Evolutionary conservation across 1,140 invertebrate species (phyloP).

Genomic region (Drosophila carrolli): DNA sequence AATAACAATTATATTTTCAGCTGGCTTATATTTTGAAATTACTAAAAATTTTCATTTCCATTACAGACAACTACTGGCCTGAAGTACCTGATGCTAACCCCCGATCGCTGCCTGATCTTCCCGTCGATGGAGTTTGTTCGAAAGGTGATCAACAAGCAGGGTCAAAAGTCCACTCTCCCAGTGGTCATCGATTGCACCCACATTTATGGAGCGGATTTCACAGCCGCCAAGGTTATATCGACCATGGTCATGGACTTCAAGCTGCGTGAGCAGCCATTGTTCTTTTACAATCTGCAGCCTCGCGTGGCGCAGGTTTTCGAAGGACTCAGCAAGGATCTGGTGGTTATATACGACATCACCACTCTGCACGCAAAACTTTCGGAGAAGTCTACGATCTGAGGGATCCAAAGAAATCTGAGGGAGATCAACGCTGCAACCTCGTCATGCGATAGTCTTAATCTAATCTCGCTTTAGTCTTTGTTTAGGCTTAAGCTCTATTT

Average conservation of each 20-base stretch:
- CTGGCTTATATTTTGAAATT: too few relatives aligned
- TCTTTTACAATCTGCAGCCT: conserved; percentile 93
- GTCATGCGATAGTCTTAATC: conserved; percentile 47
- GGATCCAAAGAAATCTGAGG: neutral
- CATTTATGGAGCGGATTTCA: conserved; percentile 93
- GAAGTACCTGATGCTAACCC: conserved; percentile 92
- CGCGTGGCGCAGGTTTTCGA: conserved; percentile 92
- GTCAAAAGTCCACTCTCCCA: conserved; percentile 88
- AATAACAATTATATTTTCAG: too few relatives aligned
- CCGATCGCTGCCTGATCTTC: conserved; percentile 94
- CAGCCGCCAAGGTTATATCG: conserved; percentile 91
- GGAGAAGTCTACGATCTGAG: conserved; percentile 72
- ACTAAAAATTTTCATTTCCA: too few relatives aligned
- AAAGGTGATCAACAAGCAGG: conserved; percentile 92
- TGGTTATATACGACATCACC: conserved; percentile 90
- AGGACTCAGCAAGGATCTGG: conserved; percentile 89
- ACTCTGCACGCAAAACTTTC: conserved; percentile 89
- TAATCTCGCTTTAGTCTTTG: conserved; percentile 39
- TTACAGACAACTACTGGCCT: conserved; percentile 88
- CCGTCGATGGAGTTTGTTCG: conserved; percentile 95
- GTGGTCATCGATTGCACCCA: conserved; percentile 94
- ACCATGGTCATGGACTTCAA: conserved; percentile 90
- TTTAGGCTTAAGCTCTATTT: conserved; percentile 32
- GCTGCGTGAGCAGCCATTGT: conserved; percentile 88
- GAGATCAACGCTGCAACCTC: conserved; percentile 57